phyloP scores from a whole-genome alignment of 1,140 invertebrate species.

The Diploscapter pachys region DNA sequence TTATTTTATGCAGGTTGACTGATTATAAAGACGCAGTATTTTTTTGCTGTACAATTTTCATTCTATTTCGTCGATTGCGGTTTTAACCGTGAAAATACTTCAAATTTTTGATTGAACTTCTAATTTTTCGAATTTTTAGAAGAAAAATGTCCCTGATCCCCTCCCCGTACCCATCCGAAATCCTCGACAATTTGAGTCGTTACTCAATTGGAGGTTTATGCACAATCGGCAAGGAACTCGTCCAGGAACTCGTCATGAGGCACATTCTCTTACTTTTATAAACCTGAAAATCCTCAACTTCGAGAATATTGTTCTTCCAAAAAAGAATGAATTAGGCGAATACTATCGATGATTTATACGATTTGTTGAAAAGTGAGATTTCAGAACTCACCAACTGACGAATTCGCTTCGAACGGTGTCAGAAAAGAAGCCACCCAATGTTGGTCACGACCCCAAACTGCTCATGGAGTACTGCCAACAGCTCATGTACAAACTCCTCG shows the following conservation, averaged over 20 bases:
- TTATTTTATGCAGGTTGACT: too few relatives aligned
- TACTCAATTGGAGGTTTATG: conserved; percentile 11
- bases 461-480: conserved; percentile 1
- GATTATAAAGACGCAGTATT: too few relatives aligned
- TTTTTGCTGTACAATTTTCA: too few relatives aligned
- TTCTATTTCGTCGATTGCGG: too few relatives aligned
- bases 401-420: background rate
- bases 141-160: background rate
- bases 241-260: conserved; percentile 12
- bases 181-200: conserved; percentile 5
- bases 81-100: too few relatives aligned
- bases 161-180: background rate
- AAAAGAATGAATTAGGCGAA: too few relatives aligned
- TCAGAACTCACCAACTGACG: background rate
- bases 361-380: background rate
- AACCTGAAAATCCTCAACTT: too few relatives aligned
- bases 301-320: too few relatives aligned
- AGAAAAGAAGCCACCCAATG: background rate
- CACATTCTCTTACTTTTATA: background rate
- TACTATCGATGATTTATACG: too few relatives aligned
- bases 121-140: too few relatives aligned
- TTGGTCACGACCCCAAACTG: background rate
- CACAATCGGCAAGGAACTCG: conserved; percentile 15
- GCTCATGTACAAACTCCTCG: background rate
- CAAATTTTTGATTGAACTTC: too few relatives aligned